These are phyloP conservation scores for Eremobia ochroleuca DNA, from an alignment of 2,888 invertebrate genomes.

Conservation along the genomic window DNA sequence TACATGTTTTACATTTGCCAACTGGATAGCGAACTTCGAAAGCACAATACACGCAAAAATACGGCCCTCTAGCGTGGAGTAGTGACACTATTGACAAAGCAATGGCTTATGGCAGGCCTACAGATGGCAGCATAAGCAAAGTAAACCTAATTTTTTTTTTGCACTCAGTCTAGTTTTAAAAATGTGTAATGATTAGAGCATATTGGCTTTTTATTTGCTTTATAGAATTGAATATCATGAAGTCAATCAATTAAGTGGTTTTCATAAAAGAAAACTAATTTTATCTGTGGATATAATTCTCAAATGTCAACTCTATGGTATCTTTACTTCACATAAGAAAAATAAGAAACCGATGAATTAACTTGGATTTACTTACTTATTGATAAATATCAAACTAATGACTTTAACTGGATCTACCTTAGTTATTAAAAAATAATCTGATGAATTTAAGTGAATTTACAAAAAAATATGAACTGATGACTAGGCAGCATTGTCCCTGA, in stretches of 20 bases:
- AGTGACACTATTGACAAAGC: constrained; percentile 20
- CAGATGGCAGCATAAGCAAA: constrained; percentile 23
- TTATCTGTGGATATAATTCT: constrained; percentile 12
- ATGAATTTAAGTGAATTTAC: too few species aligned
- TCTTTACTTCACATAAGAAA: too few species aligned
- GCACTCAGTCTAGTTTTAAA: background rate
- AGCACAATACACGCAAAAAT: background rate
- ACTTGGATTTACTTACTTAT: too few species aligned
- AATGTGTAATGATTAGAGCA: background rate
- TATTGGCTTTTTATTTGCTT: background rate
- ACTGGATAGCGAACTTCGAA: background rate
- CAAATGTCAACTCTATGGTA: constrained; percentile 25
- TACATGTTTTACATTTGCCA: background rate
- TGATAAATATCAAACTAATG: too few species aligned
- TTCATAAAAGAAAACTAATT: background rate
- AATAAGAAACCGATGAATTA: too few species aligned
- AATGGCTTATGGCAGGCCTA: background rate
- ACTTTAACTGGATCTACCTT: too few species aligned
- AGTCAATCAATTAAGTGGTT: background rate
- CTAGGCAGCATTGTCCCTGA: too few species aligned
- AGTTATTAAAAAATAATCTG: too few species aligned
- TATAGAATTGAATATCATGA: background rate
- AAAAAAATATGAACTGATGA: too few species aligned
- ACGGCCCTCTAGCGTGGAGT: constrained; percentile 40
- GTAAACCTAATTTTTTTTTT: background rate